A percentile compares a stretch with the other conserved stretches of the same genome.
phyloP scores from a whole-genome alignment of 2,113 vertebrate genomes.

The Vireo altiloquus region DNA sequence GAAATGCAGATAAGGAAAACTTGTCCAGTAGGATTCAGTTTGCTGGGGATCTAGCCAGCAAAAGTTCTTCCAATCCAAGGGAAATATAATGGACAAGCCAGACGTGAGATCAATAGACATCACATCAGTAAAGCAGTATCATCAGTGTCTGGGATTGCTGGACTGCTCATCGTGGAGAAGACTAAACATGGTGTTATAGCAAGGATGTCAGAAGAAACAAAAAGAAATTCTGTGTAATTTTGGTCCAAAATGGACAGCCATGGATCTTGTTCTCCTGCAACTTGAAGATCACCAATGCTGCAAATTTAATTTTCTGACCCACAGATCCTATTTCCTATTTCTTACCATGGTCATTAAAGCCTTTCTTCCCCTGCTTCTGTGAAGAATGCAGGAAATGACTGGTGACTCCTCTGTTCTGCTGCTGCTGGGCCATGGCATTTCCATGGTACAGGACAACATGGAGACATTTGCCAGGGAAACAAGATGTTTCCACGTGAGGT shows the following conservation, averaged over 20 bases:
- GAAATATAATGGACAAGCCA: background rate
- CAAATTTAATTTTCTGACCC: background rate
- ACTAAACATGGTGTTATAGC: background rate
- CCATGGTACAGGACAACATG: background rate
- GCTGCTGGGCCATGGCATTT: fast-evolving
- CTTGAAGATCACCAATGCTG: background rate
- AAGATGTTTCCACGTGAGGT: fast-evolving
- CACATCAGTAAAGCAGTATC: background rate
- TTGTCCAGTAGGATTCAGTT: background rate
- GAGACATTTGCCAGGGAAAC: background rate
- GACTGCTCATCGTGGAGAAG: background rate
- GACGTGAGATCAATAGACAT: background rate
- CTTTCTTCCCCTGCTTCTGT: background rate
- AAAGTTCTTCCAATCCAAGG: background rate
- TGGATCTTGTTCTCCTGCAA: background rate
- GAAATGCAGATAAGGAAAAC: background rate
- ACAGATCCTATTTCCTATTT: background rate
- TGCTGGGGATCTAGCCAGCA: background rate
- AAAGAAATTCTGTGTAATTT: background rate
- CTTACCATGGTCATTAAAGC: background rate
- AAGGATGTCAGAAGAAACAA: background rate
- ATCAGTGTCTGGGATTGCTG: background rate
- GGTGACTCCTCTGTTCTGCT: background rate
- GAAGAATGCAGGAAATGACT: background rate
- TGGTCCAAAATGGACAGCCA: background rate